Evolutionary conservation across 2,888 invertebrate genomes (phyloP), one percentile per base, ranked within the genome.

Genomic region (Dolomedes plantarius): DNA sequence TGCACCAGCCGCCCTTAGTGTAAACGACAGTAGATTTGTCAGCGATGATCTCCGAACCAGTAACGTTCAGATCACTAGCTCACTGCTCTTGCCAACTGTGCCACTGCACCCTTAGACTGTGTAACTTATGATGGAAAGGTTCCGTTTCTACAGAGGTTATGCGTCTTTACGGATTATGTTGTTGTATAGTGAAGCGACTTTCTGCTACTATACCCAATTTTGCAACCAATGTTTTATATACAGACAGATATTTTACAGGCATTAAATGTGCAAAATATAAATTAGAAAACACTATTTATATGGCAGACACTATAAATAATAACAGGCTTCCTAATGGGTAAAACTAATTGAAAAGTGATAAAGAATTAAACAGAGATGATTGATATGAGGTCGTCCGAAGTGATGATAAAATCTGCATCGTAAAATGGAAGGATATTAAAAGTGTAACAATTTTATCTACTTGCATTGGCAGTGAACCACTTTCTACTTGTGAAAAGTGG

Each of bases 111-210:
- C n/a, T n/a, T n/a, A n/a, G n/a, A n/a, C n/a, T n/a, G n/a, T n/a
- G 89, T 89, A 88, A 83, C 90, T n/a, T 90, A 90, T 82, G 89
- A 90, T 80, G 90, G 89, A 0, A 78, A 67, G 67, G 67, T 29
- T 1, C n/a, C 3, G 32, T n/a, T 1, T 16, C 32, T 0, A 1
- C 5, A 31, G 29, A 11, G 32, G 29, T 31, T 0, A n/a, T n/a
- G n/a, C n/a, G n/a, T 0, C 11, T 1, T 27, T 39, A 36, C 0
- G 36, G 23, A 0, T 36, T 69, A 0, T n/a, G 36, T 23, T 1
- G 16, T 46, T 46, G 13, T n/a, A n/a, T n/a, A n/a, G 50, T 50
- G 50, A 50, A 19, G 23, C 50, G 11, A 5, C 19, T 68, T n/a
- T 0, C 0, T 36, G 36, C 0, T 32, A 68, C 19, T 23, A 5